Evolutionary conservation across 2,797 vertebrate species (phyloP).

Genomic region (Hoplostethus atlanticus): DNA sequence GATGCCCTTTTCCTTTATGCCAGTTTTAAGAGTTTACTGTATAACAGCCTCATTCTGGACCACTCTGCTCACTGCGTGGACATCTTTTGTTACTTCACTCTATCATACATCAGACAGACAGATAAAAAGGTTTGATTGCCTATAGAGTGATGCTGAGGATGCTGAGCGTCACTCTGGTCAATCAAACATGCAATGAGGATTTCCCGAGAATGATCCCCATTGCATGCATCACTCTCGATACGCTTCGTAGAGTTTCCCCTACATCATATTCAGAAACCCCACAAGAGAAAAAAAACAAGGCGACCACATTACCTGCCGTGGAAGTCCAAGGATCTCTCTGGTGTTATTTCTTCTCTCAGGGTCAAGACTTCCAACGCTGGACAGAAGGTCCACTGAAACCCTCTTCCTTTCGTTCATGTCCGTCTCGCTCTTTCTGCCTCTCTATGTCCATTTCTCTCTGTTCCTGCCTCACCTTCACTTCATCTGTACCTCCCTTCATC

Average conservation of each 20-base stretch:
- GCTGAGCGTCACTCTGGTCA: slow-evolving; percentile 30
- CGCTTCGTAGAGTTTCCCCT: slow-evolving; percentile 74
- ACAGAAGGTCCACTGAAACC: slow-evolving; percentile 54
- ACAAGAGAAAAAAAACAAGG: slow-evolving; percentile 75
- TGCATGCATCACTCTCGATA: slow-evolving; percentile 64
- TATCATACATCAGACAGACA: no score
- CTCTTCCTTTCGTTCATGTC: slow-evolving; percentile 46
- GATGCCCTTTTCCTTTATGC: no score
- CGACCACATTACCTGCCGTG: slow-evolving; percentile 78
- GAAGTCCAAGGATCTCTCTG: slow-evolving; percentile 78
- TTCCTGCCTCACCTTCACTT: slow-evolving; percentile 37
- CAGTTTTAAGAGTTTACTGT: no score
- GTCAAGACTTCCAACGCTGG: slow-evolving; percentile 66
- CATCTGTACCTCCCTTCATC: slow-evolving; percentile 23
- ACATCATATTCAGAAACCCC: slow-evolving; percentile 79
- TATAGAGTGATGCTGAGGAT: background rate
- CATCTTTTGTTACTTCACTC: no score
- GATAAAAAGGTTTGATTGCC: no score
- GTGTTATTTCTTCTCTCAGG: slow-evolving; percentile 78
- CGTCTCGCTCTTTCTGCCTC: slow-evolving; percentile 19
- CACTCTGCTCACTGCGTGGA: no score
- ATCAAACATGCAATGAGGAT: slow-evolving; percentile 29
- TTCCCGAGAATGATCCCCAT: slow-evolving; percentile 36
- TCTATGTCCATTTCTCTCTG: slow-evolving; percentile 10
- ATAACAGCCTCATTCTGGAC: no score